Base-by-base conservation (phyloP, 2,113 vertebrate genomes). In the Dascyllus trimaculatus region DNA sequence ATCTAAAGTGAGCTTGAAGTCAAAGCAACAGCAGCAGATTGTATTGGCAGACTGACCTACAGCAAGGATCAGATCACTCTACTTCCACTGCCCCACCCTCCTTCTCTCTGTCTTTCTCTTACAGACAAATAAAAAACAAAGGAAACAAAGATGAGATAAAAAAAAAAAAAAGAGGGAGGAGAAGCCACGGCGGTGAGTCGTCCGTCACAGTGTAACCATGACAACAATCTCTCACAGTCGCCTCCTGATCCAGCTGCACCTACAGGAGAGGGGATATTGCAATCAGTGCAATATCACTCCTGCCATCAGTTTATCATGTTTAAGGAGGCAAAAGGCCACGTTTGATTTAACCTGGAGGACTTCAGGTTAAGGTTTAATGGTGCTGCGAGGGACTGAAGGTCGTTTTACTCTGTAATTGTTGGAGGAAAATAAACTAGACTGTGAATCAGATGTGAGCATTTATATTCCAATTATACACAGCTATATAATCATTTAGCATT, bases 171-270 rank as follows among this genome's bases (percentile, higher is more conserved):
- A 26, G 24, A 52, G 43, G 40, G 49, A 63, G 58, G 68, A 74
- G 24, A 64, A 17, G 59, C 25, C 60, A 56, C 35, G 51, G 40
- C 25, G 24, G 9, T 73, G 66, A 71, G 64, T 83, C 80, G 78
- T 75, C 65, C 29, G 32, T 85, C 65, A 56, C 58, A 40, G 4
- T 19, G 52, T 83, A 61, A 52, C 84, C 80, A 81, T 84, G 80
- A 77, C 75, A 74, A 87, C 87, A 60, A 64, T 59, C 49, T 51
- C 19, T 56, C 15, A n/a, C 0, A 32, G 24, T 60, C 4, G 19
- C 60, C 38, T 51, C 64, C 11, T 74, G 25, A 15, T 78, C 56
- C 13, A 38, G 26, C 9, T 49, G 63, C 58, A 49, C 35, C 58
- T 17, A 21, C 46, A 65, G 52, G 2, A 57, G 21, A 45, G 19